Conservation (phyloP, 1,140 invertebrate species). For the Ceratosolen fusciceps region DNA sequence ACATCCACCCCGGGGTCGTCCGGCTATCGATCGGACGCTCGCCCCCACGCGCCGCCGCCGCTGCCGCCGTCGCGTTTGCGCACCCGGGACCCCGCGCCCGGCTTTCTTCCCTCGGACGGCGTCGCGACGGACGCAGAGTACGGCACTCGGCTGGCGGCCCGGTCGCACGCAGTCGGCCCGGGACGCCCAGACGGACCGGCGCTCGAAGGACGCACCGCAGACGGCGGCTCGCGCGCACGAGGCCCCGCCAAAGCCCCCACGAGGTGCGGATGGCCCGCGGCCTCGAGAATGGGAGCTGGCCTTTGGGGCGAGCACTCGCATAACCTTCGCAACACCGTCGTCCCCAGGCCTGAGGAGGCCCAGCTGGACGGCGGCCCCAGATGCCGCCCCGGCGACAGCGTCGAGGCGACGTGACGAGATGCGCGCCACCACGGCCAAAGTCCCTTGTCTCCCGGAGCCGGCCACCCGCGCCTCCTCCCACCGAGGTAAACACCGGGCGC, state of each 20-base stretch:
- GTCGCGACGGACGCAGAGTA: conserved; percentile 10
- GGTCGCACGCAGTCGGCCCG: conserved; percentile 41
- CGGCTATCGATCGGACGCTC: conserved; percentile 14
- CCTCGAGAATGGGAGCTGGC: conserved; percentile 44
- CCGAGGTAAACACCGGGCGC: background rate
- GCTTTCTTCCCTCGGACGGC: background rate
- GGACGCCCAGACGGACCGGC: conserved; percentile 20
- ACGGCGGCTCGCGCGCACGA: conserved; percentile 15
- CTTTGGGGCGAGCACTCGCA: conserved; percentile 48
- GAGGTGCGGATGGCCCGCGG: background rate
- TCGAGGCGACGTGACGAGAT: conserved; percentile 18
- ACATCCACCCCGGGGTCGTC: conserved; percentile 7
- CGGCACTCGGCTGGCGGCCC: conserved; percentile 21
- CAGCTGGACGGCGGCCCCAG: background rate
- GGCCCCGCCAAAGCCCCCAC: conserved; percentile 6
- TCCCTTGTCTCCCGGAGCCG: no score
- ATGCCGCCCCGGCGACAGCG: conserved; percentile 14
- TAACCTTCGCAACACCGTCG: background rate
- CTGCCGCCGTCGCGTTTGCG: background rate
- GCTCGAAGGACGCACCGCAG: background rate
- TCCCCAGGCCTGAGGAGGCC: background rate
- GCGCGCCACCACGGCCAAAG: background rate
- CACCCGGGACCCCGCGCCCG: background rate
- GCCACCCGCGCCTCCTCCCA: background rate
- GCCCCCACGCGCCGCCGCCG: background rate